A percentile compares a stretch with the other conserved stretches of the same genome.
Conservation (phyloP, 2,888 invertebrate genomes). For the Auanema freiburgensis region DNA sequence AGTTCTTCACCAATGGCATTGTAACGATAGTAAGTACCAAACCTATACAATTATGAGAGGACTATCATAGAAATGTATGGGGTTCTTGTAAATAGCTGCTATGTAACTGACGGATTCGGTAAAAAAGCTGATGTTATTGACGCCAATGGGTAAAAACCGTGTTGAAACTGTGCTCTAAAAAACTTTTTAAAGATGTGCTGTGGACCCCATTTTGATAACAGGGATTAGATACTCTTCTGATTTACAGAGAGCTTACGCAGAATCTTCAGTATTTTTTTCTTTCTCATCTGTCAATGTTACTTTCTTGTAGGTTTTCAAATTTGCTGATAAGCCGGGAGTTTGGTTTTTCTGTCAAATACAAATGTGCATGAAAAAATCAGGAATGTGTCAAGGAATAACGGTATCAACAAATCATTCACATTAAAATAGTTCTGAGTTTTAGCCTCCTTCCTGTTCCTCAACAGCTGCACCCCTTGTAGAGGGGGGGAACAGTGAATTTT, state of each 20-base stretch:
- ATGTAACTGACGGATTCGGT: constrained; percentile 64
- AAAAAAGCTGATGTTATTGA: constrained; percentile 62
- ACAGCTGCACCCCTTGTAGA: background rate
- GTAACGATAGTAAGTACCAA: constrained; percentile 60
- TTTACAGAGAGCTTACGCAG: constrained; percentile 63
- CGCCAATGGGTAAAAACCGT: constrained; percentile 39
- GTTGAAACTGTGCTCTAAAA: too few species aligned
- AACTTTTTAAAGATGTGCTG: constrained; percentile 48
- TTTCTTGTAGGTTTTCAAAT: constrained; percentile 59
- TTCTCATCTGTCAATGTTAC: background rate
- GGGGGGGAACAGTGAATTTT: background rate
- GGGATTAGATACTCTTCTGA: constrained; percentile 63
- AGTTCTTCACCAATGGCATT: constrained; percentile 64
- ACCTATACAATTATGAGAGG: background rate
- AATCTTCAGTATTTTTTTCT: constrained; percentile 38
- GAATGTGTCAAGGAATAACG: constrained; percentile 62
- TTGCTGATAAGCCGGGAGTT: constrained; percentile 64
- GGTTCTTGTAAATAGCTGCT: constrained; percentile 64
- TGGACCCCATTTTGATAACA: constrained; percentile 63
- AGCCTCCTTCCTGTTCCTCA: constrained; percentile 39
- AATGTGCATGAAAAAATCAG: constrained; percentile 64
- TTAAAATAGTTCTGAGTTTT: constrained; percentile 6
- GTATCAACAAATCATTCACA: constrained; percentile 23
- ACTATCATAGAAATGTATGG: constrained; percentile 62
- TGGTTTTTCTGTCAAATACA: constrained; percentile 65